Conservation (phyloP, 2,797 vertebrate species). For the Propithecus deckenii region DNA sequence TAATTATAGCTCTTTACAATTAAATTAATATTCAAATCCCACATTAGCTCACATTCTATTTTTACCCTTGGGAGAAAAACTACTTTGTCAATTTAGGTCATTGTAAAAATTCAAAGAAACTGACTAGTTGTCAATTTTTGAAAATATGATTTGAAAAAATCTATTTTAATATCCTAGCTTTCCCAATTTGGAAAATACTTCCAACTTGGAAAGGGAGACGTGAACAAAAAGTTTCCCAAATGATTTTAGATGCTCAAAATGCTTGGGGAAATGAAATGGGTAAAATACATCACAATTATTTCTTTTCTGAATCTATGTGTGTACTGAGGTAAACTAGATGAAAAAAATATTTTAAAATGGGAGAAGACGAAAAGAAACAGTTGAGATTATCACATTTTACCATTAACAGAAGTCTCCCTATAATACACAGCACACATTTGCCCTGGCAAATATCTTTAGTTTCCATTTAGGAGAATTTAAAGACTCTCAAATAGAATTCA, state of each 20-base stretch:
- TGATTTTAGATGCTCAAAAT: neutral
- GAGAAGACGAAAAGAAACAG: neutral
- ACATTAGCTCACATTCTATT: neutral
- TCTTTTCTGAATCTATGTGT: neutral
- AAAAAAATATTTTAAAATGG: neutral
- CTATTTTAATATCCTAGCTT: neutral
- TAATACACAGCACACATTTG: neutral
- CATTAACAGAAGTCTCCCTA: neutral
- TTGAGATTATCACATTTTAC: neutral
- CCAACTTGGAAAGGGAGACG: neutral
- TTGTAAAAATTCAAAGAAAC: neutral
- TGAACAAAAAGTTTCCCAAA: neutral
- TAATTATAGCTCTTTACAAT: neutral
- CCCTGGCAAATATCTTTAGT: neutral
- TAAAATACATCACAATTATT: neutral
- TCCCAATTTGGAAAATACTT: neutral
- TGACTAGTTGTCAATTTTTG: neutral
- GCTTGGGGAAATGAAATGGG: neutral
- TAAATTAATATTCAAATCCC: constrained; percentile 18
- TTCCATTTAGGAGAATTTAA: constrained; percentile 37
- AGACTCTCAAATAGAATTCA: constrained; percentile 31
- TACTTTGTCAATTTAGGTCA: neutral
- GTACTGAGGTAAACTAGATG: neutral
- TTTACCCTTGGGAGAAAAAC: neutral
- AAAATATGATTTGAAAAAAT: neutral